Conservation (phyloP, 2,797 vertebrate genomes). For the Cygnus olor region DNA sequence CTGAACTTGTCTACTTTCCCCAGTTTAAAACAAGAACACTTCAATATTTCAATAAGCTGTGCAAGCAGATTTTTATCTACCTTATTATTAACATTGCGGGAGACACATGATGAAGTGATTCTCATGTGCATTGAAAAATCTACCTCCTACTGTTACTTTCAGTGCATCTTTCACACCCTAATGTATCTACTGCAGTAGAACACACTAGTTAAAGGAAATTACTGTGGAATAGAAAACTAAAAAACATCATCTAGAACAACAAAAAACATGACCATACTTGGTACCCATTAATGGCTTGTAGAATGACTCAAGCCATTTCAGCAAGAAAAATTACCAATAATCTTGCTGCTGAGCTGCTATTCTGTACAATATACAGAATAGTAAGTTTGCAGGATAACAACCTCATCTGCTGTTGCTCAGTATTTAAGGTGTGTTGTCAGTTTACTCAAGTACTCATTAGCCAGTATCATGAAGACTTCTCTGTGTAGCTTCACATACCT, state of each 20-base stretch:
- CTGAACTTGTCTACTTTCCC: background rate
- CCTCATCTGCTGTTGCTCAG: background rate
- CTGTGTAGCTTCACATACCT: slow-evolving; percentile 79
- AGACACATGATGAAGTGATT: background rate
- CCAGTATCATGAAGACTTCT: background rate
- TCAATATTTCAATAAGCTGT: background rate
- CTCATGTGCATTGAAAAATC: background rate
- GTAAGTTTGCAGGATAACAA: background rate
- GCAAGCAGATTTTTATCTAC: background rate
- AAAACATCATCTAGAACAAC: background rate
- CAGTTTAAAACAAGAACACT: background rate
- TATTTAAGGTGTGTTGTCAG: background rate
- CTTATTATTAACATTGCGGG: background rate
- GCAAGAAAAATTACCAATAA: background rate
- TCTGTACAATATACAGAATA: background rate
- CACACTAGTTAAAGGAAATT: background rate
- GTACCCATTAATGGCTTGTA: background rate
- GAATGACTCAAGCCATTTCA: background rate
- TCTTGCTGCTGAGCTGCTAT: background rate
- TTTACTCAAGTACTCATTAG: background rate
- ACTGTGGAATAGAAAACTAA: background rate
- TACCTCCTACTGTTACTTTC: background rate
- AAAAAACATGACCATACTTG: background rate
- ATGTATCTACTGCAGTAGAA: background rate
- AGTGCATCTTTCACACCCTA: background rate